These are phyloP conservation scores for Pampus argenteus DNA, from an alignment of 2,797 vertebrate genomes.

Conservation along the genomic window DNA sequence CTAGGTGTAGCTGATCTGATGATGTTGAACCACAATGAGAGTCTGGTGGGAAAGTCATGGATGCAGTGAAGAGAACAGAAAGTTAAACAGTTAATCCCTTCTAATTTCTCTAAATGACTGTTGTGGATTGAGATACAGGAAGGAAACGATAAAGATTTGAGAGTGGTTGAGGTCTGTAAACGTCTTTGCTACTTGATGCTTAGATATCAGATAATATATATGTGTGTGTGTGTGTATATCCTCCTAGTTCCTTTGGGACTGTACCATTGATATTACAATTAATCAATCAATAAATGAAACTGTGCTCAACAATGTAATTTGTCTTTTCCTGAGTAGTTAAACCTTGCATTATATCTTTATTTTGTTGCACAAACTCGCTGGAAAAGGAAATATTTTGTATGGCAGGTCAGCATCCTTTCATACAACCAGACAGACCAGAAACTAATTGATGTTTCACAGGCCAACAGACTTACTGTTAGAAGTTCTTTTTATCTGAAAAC, in stretches of 20 bases:
- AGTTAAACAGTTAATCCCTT: background rate
- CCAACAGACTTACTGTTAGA: background rate
- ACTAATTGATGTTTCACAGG: background rate
- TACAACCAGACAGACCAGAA: background rate
- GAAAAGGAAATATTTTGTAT: background rate
- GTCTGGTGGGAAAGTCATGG: background rate
- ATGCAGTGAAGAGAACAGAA: slow-evolving; percentile 2
- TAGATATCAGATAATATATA: slow-evolving; percentile 29
- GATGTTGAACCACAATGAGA: slow-evolving; percentile 12
- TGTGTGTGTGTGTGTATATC: slow-evolving; percentile 36
- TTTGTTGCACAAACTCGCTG: background rate
- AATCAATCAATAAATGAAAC: slow-evolving; percentile 67
- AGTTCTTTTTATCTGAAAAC: slow-evolving; percentile 20
- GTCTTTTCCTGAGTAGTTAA: slow-evolving; percentile 27
- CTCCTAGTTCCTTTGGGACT: slow-evolving; percentile 31
- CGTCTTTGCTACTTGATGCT: slow-evolving; percentile 12
- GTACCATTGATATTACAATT: slow-evolving; percentile 27
- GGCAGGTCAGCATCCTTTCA: background rate
- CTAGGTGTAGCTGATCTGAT: slow-evolving; percentile 35
- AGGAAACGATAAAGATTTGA: slow-evolving; percentile 6
- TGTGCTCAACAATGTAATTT: slow-evolving; percentile 9
- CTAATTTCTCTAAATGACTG: slow-evolving; percentile 13
- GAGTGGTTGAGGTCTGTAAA: slow-evolving; percentile 20
- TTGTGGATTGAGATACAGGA: background rate
- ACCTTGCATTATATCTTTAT: background rate